Evolutionary conservation across 2,888 invertebrate species (phyloP).

Genomic region (Platycheirus rosarum): DNA sequence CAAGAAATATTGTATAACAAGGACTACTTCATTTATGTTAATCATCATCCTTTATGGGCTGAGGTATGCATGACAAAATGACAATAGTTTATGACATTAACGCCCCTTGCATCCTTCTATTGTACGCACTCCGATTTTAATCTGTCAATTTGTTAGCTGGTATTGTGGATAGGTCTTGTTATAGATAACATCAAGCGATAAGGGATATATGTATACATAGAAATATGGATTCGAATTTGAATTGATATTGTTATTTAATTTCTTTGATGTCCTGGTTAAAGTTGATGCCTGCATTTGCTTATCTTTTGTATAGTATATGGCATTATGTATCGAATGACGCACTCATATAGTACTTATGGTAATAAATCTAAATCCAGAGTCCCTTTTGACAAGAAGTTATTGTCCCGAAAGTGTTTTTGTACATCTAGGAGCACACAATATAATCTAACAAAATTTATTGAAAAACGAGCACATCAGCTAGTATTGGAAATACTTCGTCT

Average conservation of each 20-base stretch:
- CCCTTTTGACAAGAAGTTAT: background rate
- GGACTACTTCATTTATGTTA: conserved; percentile 55
- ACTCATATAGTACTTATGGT: background rate
- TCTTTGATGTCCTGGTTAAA: conserved; percentile 7
- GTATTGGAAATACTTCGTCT: too few species aligned
- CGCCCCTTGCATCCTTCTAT: conserved; percentile 66
- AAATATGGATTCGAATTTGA: too few species aligned
- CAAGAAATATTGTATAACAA: conserved; percentile 17
- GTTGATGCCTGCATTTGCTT: background rate
- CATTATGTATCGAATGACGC: conserved; percentile 1
- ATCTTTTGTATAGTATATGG: background rate
- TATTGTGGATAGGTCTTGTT: background rate
- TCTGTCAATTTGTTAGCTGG: background rate
- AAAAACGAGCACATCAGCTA: too few species aligned
- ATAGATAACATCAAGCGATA: conserved; percentile 59
- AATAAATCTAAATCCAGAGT: background rate
- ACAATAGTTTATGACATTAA: conserved; percentile 58
- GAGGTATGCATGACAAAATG: too few species aligned
- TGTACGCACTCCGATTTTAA: background rate
- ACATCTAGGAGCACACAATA: too few species aligned
- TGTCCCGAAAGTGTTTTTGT: background rate
- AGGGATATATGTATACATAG: too few species aligned
- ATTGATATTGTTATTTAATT: conserved; percentile 51
- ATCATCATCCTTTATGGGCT: conserved; percentile 24
- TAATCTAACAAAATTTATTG: too few species aligned